These are phyloP conservation scores for Nettapus auritus DNA, from an alignment of 2,113 vertebrate genomes.

Conservation along the genomic window DNA sequence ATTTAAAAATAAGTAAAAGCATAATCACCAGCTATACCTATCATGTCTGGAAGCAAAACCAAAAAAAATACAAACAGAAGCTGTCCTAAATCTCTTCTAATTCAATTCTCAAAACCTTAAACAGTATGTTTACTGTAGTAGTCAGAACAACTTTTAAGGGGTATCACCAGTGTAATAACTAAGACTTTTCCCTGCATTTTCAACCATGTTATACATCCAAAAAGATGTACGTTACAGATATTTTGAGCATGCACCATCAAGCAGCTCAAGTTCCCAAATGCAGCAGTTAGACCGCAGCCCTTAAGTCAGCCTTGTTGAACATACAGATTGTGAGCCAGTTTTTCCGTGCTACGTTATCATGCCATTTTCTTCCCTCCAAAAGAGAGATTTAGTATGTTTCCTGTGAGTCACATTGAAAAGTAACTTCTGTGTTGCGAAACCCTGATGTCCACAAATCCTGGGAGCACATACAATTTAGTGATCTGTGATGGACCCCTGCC, in stretches of 20 bases:
- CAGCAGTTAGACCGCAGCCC: not conserved
- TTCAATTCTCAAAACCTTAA: not conserved
- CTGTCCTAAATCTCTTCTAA: not conserved
- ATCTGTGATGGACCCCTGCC: not conserved
- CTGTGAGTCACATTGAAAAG: not conserved
- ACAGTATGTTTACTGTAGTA: not conserved
- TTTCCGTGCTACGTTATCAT: not conserved
- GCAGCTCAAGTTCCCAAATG: not conserved
- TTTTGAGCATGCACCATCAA: not conserved
- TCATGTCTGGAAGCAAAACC: not conserved
- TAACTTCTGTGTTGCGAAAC: not conserved
- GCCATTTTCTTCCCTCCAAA: not conserved
- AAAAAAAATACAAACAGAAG: not conserved
- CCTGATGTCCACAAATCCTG: not conserved
- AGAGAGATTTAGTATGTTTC: not conserved
- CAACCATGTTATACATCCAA: not conserved
- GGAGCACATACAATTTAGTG: not conserved
- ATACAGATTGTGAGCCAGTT: not conserved
- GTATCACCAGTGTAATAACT: not conserved
- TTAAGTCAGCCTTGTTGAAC: not conserved
- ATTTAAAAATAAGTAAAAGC: not conserved
- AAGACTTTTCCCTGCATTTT: not conserved
- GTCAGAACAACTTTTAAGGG: not conserved
- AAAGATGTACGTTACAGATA: not conserved
- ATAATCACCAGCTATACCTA: not conserved